Evolutionary conservation across 2,797 vertebrate genomes (phyloP).

Genomic region (Lateolabrax maculatus): DNA sequence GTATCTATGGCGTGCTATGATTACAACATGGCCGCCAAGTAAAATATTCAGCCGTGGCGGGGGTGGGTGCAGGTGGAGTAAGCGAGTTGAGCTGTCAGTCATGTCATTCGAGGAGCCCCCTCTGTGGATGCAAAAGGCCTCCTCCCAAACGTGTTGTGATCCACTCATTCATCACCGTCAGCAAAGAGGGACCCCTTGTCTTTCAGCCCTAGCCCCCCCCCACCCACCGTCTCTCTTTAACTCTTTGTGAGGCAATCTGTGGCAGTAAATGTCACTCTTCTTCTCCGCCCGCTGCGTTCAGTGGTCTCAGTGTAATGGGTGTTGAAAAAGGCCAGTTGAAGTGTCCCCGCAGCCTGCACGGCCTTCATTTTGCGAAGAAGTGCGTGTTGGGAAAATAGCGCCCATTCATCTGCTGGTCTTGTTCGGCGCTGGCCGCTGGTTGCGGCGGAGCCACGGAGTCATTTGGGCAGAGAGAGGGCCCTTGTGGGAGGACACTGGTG

Average conservation of each 20-base stretch:
- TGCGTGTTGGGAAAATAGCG: slow-evolving; percentile 79
- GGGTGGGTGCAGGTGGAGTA: slow-evolving; percentile 66
- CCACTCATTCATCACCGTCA: slow-evolving; percentile 84
- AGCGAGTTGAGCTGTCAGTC: slow-evolving; percentile 71
- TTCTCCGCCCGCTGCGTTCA: slow-evolving; percentile 57
- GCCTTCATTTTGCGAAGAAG: slow-evolving; percentile 79
- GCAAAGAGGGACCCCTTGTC: slow-evolving; percentile 69
- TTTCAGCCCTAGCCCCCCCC: slow-evolving; percentile 67
- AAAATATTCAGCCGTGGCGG: slow-evolving; percentile 62
- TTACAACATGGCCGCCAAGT: slow-evolving; percentile 35
- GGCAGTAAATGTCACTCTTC: slow-evolving; percentile 72
- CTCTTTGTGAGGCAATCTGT: slow-evolving; percentile 73
- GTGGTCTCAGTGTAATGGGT: slow-evolving; percentile 64
- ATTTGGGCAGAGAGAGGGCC: slow-evolving; percentile 72
- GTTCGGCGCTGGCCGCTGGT: slow-evolving; percentile 74
- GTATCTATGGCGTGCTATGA: slow-evolving; percentile 30
- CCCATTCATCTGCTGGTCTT: slow-evolving; percentile 77
- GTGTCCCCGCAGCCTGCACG: slow-evolving; percentile 74
- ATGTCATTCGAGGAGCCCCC: slow-evolving; percentile 77
- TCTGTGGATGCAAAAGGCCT: slow-evolving; percentile 68
- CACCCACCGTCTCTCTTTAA: slow-evolving; percentile 63
- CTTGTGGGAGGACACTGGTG: slow-evolving; percentile 80
- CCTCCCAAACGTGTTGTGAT: slow-evolving; percentile 81
- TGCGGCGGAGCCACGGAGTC: slow-evolving; percentile 76
- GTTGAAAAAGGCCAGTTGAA: slow-evolving; percentile 80